phyloP scores from a whole-genome alignment of 2,888 invertebrate genomes.

The Caenorhabditis doughertyi region DNA sequence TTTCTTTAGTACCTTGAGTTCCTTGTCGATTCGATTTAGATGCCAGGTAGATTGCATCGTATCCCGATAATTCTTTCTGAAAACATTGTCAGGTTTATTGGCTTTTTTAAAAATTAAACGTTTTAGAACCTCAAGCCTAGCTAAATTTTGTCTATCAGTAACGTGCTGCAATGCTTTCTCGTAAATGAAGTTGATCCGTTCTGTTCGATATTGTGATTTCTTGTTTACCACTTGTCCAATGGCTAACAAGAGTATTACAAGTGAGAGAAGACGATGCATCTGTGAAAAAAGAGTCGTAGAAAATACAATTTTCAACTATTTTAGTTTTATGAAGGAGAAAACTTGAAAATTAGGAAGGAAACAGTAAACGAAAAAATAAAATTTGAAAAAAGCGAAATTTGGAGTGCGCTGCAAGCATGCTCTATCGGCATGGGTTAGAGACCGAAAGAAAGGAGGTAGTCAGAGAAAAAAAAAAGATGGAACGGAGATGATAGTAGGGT shows the following conservation, averaged over 20 bases:
- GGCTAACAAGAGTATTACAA: not conserved
- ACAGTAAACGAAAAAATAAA: not conserved
- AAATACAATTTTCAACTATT: not conserved
- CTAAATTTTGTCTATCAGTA: constrained; percentile 68
- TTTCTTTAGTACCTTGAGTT: constrained; percentile 53
- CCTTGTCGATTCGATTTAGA: constrained; percentile 70
- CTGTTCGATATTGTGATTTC: constrained; percentile 71
- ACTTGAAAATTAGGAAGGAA: not conserved
- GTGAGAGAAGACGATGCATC: constrained; percentile 36
- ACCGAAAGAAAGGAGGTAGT: not conserved
- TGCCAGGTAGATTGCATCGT: constrained; percentile 77
- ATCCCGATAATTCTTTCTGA: constrained; percentile 75
- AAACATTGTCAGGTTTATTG: constrained; percentile 32
- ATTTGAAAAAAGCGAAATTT: not conserved
- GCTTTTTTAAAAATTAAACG: not conserved
- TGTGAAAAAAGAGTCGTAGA: not conserved
- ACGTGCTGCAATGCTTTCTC: constrained; percentile 77
- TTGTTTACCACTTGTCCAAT: constrained; percentile 4
- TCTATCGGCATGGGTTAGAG: constrained; percentile 6
- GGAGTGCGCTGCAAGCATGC: constrained; percentile 5
- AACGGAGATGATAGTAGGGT: not conserved
- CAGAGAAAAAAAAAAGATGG: not conserved
- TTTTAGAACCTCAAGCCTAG: constrained; percentile 62
- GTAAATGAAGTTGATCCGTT: constrained; percentile 80
- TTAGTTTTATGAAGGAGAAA: not conserved